Evolutionary conservation across 2,113 vertebrate species (phyloP).

Genomic region (Morphnarchus princeps): DNA sequence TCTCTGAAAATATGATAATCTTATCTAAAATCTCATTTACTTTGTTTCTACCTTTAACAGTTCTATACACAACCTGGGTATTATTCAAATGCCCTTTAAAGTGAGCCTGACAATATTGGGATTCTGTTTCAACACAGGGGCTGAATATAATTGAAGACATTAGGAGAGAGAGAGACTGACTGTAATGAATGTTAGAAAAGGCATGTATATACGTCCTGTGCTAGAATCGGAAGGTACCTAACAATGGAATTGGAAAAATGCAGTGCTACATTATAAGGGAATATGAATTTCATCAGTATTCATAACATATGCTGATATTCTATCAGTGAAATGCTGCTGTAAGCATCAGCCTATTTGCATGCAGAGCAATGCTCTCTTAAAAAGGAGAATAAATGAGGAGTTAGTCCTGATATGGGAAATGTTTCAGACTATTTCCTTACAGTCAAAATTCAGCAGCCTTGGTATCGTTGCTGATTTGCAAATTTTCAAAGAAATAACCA

Average conservation of each 20-base stretch:
- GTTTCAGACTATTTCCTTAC: slow-evolving; percentile 1
- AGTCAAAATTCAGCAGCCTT: background rate
- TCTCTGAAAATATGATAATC: background rate
- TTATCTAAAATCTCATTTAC: slow-evolving; percentile 3
- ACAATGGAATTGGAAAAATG: background rate
- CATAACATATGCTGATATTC: slow-evolving; percentile 15
- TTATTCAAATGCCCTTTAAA: slow-evolving; percentile 35
- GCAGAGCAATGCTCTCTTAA: slow-evolving; percentile 12
- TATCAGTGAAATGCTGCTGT: background rate
- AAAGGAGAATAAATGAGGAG: slow-evolving; percentile 46
- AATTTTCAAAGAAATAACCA: background rate
- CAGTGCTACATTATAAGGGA: background rate
- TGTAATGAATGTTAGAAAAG: background rate
- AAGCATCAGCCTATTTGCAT: slow-evolving; percentile 31
- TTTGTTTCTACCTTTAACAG: slow-evolving; percentile 5
- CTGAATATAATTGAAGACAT: background rate
- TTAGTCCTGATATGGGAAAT: slow-evolving; percentile 15
- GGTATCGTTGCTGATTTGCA: background rate
- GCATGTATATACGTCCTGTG: background rate
- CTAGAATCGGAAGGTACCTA: background rate
- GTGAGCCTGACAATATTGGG: background rate
- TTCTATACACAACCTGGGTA: background rate
- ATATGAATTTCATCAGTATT: slow-evolving; percentile 57
- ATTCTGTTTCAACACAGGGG: background rate
- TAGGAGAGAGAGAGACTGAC: background rate